Base-by-base conservation (phyloP, 2,797 vertebrate species). In the Eutrigla gurnardus region DNA sequence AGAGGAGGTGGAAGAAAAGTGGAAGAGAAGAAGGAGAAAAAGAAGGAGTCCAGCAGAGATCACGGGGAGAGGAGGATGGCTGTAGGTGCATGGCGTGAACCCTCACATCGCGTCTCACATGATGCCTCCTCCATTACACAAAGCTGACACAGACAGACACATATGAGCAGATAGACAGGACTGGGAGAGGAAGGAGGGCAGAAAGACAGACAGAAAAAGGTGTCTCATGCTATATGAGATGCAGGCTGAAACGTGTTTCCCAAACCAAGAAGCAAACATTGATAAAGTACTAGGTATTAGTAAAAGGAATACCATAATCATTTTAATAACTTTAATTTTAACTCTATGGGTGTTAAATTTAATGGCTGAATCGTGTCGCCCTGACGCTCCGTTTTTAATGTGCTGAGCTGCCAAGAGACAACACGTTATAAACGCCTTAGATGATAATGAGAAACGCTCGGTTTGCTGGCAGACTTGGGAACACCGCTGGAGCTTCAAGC, bases 81-180 rank as follows among this genome's bases (percentile, higher is more conserved):
- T 4, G 10, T 81, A 91, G 82, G 86, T 86, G 86, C 77, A 65
- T 35, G 33, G 61, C 47, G 15, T 78, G 82, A 91, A 85, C 86
- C 77, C 63, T 88, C 71, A 85, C 86, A 84, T 85, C 65, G 6
- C 67, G 17, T 57, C 79, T 90, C 91, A 89, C 87, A 88, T 91
- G 90, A 92, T 84, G 46, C 18, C 60, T 57, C 33, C 62, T 57
- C 47, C 25, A 7, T 88, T 91, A 80, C 81, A 77, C 83, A 85
- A 90, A 61, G 33, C 35, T 63, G 4, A 73, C 8, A 79, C 10
- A 5, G 66, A 49, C 14, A 45, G 14, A 57, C 9, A 52, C 46
- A 49, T 17, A 7, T 2, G 7, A 18, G 17, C 45, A 62, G 25
- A 39, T 46, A 0, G 42, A 55, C 13, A 50, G 50, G 57, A 70